These are phyloP conservation scores for Eudemis profundana DNA, from an alignment of 2,888 invertebrate genomes.

Conservation along the genomic window DNA sequence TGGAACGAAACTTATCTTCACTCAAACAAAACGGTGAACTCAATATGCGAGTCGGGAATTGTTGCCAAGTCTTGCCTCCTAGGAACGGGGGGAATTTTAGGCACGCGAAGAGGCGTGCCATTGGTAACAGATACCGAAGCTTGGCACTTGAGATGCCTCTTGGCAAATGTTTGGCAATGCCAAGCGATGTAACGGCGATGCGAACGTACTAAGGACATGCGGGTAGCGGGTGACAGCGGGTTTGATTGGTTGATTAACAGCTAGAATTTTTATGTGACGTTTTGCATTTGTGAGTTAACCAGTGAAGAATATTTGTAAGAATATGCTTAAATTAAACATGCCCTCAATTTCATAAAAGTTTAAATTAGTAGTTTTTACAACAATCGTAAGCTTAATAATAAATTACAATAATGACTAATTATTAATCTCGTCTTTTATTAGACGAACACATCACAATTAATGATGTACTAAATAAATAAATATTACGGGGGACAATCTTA, in stretches of 20 bases:
- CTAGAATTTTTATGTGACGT: neutral
- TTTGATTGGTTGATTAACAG: constrained; percentile 14
- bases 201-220: constrained; percentile 60
- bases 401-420: too few relatives aligned
- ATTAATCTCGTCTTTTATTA: too few relatives aligned
- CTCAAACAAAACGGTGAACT: constrained; percentile 76
- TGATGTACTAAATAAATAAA: too few relatives aligned
- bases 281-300: too few relatives aligned
- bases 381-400: too few relatives aligned
- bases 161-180: constrained; percentile 69
- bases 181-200: constrained; percentile 63
- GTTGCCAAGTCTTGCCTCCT: constrained; percentile 71
- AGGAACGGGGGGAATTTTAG: constrained; percentile 50
- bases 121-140: constrained; percentile 66
- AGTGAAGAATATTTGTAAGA: too few relatives aligned
- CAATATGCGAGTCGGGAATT: constrained; percentile 75
- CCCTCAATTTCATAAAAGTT: too few relatives aligned
- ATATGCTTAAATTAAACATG: too few relatives aligned
- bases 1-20: constrained; percentile 62
- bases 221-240: constrained; percentile 18
- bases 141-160: constrained; percentile 70
- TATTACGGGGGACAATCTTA: too few relatives aligned
- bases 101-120: constrained; percentile 52
- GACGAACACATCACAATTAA: too few relatives aligned
- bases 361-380: too few relatives aligned